These are phyloP conservation scores for Agriotes lineatus DNA, from an alignment of 2,888 invertebrate genomes.

Conservation along the genomic window DNA sequence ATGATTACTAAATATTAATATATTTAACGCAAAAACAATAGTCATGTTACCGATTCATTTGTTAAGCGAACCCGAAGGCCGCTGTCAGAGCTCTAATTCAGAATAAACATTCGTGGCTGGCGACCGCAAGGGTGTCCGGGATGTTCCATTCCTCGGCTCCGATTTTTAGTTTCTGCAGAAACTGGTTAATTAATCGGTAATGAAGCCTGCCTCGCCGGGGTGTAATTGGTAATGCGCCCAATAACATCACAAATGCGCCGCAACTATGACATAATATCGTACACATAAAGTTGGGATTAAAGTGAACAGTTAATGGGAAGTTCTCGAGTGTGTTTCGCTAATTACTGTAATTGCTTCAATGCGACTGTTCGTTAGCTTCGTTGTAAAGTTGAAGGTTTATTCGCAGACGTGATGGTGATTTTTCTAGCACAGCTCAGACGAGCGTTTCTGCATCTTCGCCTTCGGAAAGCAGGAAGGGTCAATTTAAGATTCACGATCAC, in stretches of 20 bases:
- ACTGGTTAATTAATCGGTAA: conserved; percentile 13
- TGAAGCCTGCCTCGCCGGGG: neutral
- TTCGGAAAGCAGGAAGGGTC: too few relatives aligned
- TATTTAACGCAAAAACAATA: conserved; percentile 56
- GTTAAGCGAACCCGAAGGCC: conserved; percentile 44
- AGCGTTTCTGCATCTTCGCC: neutral
- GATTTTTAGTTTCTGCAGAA: too few relatives aligned
- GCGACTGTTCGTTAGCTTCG: neutral
- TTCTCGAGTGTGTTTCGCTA: neutral
- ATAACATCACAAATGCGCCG: neutral
- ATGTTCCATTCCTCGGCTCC: neutral
- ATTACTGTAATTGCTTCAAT: conserved; percentile 15
- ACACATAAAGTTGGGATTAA: conserved; percentile 10
- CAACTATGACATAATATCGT: conserved; percentile 6
- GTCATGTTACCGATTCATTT: conserved; percentile 56
- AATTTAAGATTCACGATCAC: too few relatives aligned
- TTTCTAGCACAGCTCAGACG: neutral
- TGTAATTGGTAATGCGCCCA: neutral
- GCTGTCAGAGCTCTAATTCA: conserved; percentile 44
- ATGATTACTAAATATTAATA: conserved; percentile 62
- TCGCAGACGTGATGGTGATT: neutral
- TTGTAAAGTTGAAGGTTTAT: conserved; percentile 19
- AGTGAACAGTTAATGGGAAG: conserved; percentile 12
- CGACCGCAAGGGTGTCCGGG: neutral
- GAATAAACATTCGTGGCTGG: conserved; percentile 40